Percentiles rank a stretch among this genome's conserved stretches.
phyloP scores from a whole-genome alignment of 30 jellyfish, hydroid and myxozoan species.

The Rhopilema esculentum region DNA sequence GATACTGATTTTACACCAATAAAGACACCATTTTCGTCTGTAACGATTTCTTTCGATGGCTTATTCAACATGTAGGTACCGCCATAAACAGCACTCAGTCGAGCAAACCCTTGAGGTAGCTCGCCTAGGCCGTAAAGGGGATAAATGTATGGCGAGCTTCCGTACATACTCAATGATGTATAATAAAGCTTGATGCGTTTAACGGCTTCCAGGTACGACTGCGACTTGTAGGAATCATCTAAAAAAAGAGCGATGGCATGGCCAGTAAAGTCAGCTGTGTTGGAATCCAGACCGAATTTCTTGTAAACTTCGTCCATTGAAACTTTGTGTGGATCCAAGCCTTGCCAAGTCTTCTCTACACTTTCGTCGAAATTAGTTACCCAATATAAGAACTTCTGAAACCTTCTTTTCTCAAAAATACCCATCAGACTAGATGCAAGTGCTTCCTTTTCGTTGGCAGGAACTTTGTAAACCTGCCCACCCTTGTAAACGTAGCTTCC shows the following conservation, averaged over 20 bases:
- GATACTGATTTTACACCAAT: conserved; percentile 86
- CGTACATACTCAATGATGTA: conserved; percentile 83
- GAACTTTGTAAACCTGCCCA: conserved; percentile 95
- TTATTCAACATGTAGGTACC: conserved; percentile 99
- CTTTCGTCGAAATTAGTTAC: conserved; percentile 73
- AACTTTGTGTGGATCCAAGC: conserved; percentile 80
- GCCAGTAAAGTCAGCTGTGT: conserved; percentile 98
- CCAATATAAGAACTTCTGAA: conserved; percentile 83
- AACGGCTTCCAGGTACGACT: conserved; percentile 85
- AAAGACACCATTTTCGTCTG: conserved; percentile 88
- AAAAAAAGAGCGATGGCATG: conserved; percentile 91
- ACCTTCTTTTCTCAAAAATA: conserved; percentile 92
- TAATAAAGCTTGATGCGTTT: conserved; percentile 77
- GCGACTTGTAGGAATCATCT: conserved; percentile 80
- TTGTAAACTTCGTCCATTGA: conserved; percentile 93
- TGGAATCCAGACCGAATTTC: conserved; percentile 90
- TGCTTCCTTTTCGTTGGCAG: conserved; percentile 98
- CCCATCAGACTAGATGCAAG: conserved; percentile 98
- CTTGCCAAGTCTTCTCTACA: conserved; percentile 83
- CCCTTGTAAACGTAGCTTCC: conserved; percentile 97
- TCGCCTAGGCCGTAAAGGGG: conserved; percentile 99
- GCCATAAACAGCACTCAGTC: conserved; percentile 99
- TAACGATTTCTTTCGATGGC: conserved; percentile 89
- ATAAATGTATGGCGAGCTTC: conserved; percentile 96
- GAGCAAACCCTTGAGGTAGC: conserved; percentile 99